Evolutionary conservation across 2,888 invertebrate genomes (phyloP).

Genomic region (Augiades crinisus): DNA sequence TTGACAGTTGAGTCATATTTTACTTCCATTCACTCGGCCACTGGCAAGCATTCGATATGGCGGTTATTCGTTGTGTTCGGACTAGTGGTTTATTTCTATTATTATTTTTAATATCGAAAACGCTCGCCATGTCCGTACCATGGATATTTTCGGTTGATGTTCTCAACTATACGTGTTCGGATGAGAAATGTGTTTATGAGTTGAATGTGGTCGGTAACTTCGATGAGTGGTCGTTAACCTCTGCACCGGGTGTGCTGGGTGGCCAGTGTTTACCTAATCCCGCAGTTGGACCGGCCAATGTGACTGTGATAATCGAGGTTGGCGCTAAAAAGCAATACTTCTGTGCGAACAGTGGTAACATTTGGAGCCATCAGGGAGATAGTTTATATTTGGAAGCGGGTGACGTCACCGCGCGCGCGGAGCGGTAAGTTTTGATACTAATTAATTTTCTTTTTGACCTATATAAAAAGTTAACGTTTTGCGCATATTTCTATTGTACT

Average conservation of each 20-base stretch:
- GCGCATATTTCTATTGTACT: too few relatives aligned
- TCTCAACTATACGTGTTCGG: slow-evolving; percentile 50
- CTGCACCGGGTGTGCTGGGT: slow-evolving; percentile 46
- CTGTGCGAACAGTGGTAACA: slow-evolving; percentile 56
- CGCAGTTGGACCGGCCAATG: slow-evolving; percentile 35
- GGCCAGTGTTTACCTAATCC: slow-evolving; percentile 41
- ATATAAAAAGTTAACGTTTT: slow-evolving; percentile 10
- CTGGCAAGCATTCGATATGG: slow-evolving; percentile 52
- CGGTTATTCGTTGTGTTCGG: slow-evolving; percentile 54
- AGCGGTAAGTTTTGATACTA: slow-evolving; percentile 47
- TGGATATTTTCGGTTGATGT: slow-evolving; percentile 68
- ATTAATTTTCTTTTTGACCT: slow-evolving; percentile 22
- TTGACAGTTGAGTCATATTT: not conserved
- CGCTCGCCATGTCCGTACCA: slow-evolving; percentile 58
- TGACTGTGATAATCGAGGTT: slow-evolving; percentile 46
- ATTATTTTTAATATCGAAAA: slow-evolving; percentile 66
- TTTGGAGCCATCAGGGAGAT: slow-evolving; percentile 66
- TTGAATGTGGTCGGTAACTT: slow-evolving; percentile 56
- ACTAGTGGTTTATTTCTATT: slow-evolving; percentile 71
- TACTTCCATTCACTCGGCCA: slow-evolving; percentile 24
- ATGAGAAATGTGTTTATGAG: slow-evolving; percentile 55
- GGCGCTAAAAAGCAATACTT: slow-evolving; percentile 53
- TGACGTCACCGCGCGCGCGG: slow-evolving; percentile 61
- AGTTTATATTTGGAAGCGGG: slow-evolving; percentile 63
- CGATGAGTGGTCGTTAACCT: slow-evolving; percentile 63